Conservation (phyloP, 2,113 vertebrate genomes). For the Mobula birostris region DNA sequence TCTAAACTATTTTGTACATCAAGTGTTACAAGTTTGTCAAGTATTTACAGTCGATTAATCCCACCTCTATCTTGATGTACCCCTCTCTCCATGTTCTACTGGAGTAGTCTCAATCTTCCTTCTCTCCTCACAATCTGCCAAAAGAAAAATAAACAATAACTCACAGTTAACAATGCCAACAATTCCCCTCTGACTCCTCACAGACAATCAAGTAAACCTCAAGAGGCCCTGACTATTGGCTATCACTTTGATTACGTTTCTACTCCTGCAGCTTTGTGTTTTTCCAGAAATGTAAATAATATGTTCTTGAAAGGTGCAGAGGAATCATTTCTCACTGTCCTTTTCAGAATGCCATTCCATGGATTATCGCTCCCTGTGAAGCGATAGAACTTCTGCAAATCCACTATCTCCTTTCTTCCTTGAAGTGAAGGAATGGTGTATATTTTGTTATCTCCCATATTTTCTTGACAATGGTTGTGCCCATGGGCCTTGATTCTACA, state of each 20-base stretch:
- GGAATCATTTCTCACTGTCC: no score
- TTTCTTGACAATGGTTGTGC: not conserved
- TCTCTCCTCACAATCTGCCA: not conserved
- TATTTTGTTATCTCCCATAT: not conserved
- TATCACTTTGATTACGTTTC: not conserved
- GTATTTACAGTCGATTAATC: not conserved
- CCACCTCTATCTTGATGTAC: not conserved
- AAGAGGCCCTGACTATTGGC: not conserved
- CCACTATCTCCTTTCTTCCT: not conserved
- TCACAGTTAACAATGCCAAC: not conserved
- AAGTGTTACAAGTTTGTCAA: not conserved
- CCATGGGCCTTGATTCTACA: not conserved
- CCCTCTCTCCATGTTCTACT: no score
- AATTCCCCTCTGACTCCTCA: not conserved
- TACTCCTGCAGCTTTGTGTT: not conserved
- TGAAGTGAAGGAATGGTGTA: not conserved
- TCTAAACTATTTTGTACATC: not conserved
- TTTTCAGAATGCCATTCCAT: not conserved
- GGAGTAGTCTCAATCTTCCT: not conserved
- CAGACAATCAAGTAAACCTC: not conserved
- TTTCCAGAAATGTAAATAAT: not conserved
- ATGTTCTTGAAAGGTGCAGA: no score
- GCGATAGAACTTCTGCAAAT: not conserved
- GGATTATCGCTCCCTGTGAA: not conserved
- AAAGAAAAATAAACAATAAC: not conserved